These are phyloP conservation scores for Mionectes olivaceus DNA, from an alignment of 2,797 vertebrate genomes.

Conservation along the genomic window DNA sequence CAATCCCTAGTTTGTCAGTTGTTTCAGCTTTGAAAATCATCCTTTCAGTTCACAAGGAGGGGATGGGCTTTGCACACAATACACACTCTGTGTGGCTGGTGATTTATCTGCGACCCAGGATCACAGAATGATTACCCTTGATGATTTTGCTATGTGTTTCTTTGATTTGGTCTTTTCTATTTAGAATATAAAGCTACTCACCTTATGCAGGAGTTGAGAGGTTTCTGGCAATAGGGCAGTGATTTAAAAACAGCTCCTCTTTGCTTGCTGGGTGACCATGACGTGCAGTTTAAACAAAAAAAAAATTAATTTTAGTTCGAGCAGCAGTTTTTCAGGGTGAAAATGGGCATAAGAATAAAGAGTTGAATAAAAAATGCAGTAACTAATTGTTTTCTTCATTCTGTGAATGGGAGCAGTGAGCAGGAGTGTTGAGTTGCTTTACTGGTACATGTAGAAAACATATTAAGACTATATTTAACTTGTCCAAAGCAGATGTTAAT, in stretches of 20 bases:
- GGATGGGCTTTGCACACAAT: background rate
- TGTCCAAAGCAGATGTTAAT: constrained; percentile 15
- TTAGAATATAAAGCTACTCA: background rate
- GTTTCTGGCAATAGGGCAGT: background rate
- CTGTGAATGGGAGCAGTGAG: background rate
- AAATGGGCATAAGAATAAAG: background rate
- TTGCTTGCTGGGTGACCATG: background rate
- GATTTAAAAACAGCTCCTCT: background rate
- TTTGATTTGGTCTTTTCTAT: background rate
- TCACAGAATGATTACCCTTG: background rate
- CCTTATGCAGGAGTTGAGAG: background rate
- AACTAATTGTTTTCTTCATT: background rate
- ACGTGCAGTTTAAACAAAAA: background rate
- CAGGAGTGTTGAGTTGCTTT: background rate
- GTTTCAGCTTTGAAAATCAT: background rate
- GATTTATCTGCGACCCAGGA: background rate
- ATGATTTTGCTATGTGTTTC: background rate
- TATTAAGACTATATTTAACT: background rate
- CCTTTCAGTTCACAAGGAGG: background rate
- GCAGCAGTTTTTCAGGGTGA: background rate
- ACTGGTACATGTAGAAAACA: background rate
- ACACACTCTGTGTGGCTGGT: background rate
- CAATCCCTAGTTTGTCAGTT: background rate
- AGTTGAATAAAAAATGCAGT: background rate
- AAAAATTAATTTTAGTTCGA: background rate